Conservation (phyloP, 2,797 vertebrate genomes). For the Luscinia luscinia region DNA sequence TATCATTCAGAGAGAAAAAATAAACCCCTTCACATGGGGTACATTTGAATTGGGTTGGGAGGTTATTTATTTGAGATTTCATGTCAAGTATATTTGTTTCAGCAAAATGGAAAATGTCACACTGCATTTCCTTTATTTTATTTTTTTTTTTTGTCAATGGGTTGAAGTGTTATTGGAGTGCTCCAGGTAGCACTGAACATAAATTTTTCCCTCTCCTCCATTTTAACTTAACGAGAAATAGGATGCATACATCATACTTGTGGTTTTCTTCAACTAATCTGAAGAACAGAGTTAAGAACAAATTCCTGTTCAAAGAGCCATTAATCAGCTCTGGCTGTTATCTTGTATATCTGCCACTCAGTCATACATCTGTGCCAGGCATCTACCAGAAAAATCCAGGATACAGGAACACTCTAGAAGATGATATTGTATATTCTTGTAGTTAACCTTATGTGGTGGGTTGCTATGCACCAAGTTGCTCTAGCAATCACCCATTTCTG, state of each 20-base stretch:
- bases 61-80: neutral
- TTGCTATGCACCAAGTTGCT: neutral
- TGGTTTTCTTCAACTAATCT: neutral
- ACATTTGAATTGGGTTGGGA: neutral
- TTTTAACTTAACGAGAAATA: neutral
- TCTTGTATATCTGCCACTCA: neutral
- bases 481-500: neutral
- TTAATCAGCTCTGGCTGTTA: neutral
- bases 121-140: neutral
- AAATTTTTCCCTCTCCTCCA: neutral
- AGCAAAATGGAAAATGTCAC: neutral
- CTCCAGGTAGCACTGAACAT: neutral
- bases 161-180: neutral
- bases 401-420: neutral
- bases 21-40: neutral
- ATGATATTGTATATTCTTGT: neutral
- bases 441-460: neutral
- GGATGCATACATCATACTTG: neutral
- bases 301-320: neutral
- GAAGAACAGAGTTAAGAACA: neutral
- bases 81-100: neutral
- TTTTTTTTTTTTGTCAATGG: neutral
- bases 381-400: neutral
- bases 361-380: neutral
- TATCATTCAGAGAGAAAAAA: neutral